phyloP scores from a whole-genome alignment of 2,888 invertebrate genomes.

The Lottia gigantea region DNA sequence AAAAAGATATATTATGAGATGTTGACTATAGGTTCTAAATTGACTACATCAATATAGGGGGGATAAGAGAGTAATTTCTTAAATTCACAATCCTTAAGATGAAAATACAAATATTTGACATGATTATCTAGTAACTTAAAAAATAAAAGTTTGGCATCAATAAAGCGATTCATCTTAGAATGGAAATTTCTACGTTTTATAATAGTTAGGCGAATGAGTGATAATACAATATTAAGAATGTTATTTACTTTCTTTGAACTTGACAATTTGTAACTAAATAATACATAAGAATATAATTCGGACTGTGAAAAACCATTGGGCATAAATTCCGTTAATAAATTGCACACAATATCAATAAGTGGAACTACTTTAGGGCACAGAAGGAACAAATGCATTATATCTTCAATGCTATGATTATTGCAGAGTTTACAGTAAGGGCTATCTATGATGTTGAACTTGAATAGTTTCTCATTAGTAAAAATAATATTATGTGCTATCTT shows the following conservation, averaged over 20 bases:
- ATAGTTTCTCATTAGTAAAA: background rate
- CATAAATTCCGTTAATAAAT: background rate
- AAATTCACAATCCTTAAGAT: background rate
- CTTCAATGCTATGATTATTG: background rate
- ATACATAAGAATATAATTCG: background rate
- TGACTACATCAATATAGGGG: background rate
- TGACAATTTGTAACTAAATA: background rate
- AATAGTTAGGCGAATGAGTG: background rate
- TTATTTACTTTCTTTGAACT: background rate
- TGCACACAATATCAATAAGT: background rate
- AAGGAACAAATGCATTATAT: background rate
- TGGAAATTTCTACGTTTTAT: background rate
- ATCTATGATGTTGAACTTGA: background rate
- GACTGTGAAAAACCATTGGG: background rate
- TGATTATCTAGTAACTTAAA: background rate
- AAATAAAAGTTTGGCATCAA: background rate
- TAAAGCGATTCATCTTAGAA: background rate
- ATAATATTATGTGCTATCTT: conserved; percentile 8
- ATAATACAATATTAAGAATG: background rate
- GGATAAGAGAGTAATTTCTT: background rate
- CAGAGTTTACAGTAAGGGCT: background rate
- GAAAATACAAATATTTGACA: background rate
- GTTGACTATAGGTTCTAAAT: background rate
- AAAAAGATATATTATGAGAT: too few relatives aligned
- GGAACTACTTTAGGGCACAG: background rate